A percentile compares a stretch with the other conserved stretches of the same genome.
Evolutionary conservation across 2,797 vertebrate species (phyloP).

Genomic region (Dermochelys coriacea): DNA sequence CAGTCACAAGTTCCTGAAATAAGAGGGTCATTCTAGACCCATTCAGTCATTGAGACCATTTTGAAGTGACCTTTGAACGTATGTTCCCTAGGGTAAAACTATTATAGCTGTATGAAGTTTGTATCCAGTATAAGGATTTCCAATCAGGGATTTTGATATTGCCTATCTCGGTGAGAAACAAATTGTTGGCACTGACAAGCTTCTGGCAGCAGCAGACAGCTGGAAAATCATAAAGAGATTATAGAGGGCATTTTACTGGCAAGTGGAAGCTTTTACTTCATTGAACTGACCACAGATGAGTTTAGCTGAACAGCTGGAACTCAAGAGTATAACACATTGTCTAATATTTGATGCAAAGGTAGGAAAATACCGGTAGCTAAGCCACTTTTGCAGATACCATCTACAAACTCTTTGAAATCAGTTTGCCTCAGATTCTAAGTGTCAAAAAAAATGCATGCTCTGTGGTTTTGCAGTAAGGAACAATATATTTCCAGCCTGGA

Average conservation of each 20-base stretch:
- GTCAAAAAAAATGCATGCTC: constrained; percentile 21
- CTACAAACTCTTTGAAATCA: neutral
- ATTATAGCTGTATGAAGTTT: neutral
- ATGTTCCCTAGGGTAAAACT: neutral
- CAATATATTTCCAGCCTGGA: constrained; percentile 27
- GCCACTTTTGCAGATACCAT: constrained; percentile 2
- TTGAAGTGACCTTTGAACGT: neutral
- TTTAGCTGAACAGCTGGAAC: constrained; percentile 1
- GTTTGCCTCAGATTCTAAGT: neutral
- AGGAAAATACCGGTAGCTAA: neutral
- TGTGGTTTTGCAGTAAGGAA: neutral
- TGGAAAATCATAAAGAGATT: neutral
- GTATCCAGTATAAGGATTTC: neutral
- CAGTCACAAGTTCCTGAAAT: neutral
- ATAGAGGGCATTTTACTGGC: neutral
- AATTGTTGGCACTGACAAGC: neutral
- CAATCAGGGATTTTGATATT: neutral
- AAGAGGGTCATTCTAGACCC: neutral
- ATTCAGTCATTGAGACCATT: neutral
- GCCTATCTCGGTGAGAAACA: neutral
- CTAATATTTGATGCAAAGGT: neutral
- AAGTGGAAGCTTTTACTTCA: neutral
- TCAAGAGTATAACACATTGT: neutral
- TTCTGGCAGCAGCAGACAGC: neutral
- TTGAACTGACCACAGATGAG: too few relatives aligned